Evolutionary conservation across 64 coral and sea anemone species (phyloP), one percentile per base, ranked within the genome.

Genomic region (Porites australiensis): DNA sequence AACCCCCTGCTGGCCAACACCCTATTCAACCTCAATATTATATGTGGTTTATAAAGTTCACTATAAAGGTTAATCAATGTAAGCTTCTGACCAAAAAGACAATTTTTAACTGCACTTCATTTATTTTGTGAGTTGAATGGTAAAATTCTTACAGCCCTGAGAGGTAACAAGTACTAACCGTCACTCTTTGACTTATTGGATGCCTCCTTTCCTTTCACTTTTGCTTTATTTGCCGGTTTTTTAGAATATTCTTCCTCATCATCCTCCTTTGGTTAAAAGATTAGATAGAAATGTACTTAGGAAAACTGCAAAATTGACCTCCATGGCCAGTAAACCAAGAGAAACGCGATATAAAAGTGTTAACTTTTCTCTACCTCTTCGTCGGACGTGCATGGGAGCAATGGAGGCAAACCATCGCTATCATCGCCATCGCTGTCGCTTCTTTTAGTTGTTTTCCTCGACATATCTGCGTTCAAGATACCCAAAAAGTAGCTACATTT

Each of bases 301-400:
- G 6, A 50, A 76, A 76, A 16, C 13, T 18, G 48, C 27, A 0
- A 6, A 5, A 14, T 4, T 13, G 43, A 14, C n/a, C 44, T 52
- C 44, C 1, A 47, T 52, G 43, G 73, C 18, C 73, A 76, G 5
- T 14, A 54, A 6, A 51, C 51, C 14, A 50, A 49, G 16, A 21
- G 37, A 50, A 50, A 10, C 27, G 27, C 27, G 27, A 52, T 18
- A 20, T 47, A 23, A 50, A 78, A 78, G 54, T 57, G 54, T 57
- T 57, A 12, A 9, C 12, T 57, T 57, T 57, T 23, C 49, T 80
- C 48, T 59, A 87, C 84, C 65, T 87, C 84, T 46, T 87, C 84
- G 8, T 82, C 79, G 7, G 53, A 20, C 12, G 23, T 64, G 79
- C 79, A 82, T 8, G 57, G 58, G 46, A 87, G 14, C 54, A 87